phyloP scores from a whole-genome alignment of 1,140 invertebrate species.

The Coptotermes formosanus region DNA sequence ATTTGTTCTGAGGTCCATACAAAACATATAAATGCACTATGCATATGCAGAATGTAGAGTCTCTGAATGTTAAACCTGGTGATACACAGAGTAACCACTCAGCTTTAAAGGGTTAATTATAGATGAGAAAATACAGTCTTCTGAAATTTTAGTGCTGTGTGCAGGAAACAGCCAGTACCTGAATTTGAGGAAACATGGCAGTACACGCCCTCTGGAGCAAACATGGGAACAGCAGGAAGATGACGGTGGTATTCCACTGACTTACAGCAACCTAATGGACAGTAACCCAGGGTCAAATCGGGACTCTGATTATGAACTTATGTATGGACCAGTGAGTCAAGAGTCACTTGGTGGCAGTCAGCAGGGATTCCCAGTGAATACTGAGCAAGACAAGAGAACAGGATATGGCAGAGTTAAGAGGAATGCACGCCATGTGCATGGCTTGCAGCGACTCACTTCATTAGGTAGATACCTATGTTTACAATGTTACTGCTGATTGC shows the following conservation, averaged over 20 bases:
- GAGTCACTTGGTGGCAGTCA: neutral
- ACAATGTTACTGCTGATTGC: too few relatives aligned
- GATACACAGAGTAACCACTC: too few relatives aligned
- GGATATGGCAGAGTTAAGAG: neutral
- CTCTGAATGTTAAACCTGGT: too few relatives aligned
- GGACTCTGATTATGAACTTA: neutral
- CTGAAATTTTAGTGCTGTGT: too few relatives aligned
- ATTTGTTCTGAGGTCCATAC: too few relatives aligned
- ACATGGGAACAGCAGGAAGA: neutral
- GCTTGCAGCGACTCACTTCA: conserved; percentile 11
- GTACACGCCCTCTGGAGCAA: neutral
- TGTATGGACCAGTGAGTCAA: neutral
- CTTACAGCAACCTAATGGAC: neutral
- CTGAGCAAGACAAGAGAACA: neutral
- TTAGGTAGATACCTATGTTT: neutral
- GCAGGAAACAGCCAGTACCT: conserved; percentile 11
- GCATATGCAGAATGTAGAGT: too few relatives aligned
- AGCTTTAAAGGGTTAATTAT: too few relatives aligned
- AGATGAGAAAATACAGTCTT: too few relatives aligned
- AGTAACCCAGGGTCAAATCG: neutral
- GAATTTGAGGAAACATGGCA: conserved; percentile 20
- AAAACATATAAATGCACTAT: too few relatives aligned
- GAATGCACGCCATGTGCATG: neutral
- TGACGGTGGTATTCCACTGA: neutral
- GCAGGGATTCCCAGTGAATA: neutral